phyloP scores from a whole-genome alignment of 2,888 invertebrate genomes.

The Norana najaformis region DNA sequence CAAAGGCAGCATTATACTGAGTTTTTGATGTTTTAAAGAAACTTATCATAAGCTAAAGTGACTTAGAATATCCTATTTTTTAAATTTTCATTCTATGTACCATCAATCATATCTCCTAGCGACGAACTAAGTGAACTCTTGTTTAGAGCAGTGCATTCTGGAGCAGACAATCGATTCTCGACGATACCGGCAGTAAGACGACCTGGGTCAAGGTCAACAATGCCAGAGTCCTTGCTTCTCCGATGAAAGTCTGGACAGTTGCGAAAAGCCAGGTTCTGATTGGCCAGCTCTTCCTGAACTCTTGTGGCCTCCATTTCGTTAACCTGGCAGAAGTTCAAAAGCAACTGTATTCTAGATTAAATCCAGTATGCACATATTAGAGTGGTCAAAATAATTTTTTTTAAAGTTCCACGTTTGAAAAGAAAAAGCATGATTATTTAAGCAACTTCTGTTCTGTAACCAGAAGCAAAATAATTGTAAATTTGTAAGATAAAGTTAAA shows the following conservation, averaged over 20 bases:
- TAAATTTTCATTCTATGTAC: background rate
- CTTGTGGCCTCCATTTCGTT: constrained; percentile 96
- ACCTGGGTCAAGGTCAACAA: constrained; percentile 68
- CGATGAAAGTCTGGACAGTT: constrained; percentile 68
- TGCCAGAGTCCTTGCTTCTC: constrained; percentile 84
- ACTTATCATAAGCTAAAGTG: background rate
- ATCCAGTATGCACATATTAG: too few relatives aligned
- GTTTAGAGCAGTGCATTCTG: background rate
- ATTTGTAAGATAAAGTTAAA: background rate
- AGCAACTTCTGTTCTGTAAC: background rate
- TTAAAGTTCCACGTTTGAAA: too few relatives aligned
- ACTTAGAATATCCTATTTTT: background rate
- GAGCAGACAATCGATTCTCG: constrained; percentile 22
- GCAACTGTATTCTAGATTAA: background rate
- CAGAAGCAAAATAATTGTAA: background rate
- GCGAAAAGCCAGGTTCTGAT: constrained; percentile 68
- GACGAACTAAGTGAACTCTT: background rate
- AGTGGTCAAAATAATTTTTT: too few relatives aligned
- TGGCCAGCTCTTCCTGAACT: constrained; percentile 87
- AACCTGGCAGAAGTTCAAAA: constrained; percentile 68
- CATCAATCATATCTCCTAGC: background rate
- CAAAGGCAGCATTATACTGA: too few relatives aligned
- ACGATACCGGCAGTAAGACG: background rate
- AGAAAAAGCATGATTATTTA: too few relatives aligned
- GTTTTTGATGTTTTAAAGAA: too few relatives aligned